These are phyloP conservation scores for Oophaga sylvatica DNA, from an alignment of 2,797 vertebrate species.

Conservation along the genomic window DNA sequence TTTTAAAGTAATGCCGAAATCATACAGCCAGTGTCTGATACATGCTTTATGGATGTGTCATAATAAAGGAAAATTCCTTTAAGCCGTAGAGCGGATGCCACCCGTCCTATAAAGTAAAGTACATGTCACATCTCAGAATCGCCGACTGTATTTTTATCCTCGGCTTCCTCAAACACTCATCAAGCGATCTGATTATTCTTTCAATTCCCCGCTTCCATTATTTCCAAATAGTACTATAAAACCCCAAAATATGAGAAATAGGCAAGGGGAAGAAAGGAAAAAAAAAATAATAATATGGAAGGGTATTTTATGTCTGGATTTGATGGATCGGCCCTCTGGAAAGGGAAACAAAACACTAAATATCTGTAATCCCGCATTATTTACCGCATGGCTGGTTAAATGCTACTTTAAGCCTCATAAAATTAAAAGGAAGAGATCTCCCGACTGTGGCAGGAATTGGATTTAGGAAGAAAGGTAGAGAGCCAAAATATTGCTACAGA, in stretches of 20 bases:
- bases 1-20: too few species aligned
- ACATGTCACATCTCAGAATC: conserved; percentile 12
- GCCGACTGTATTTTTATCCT: conserved; percentile 25
- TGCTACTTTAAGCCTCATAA: conserved; percentile 97
- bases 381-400: conserved; percentile 98
- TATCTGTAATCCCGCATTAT: conserved; percentile 97
- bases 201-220: conserved; percentile 71
- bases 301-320: conserved; percentile 72
- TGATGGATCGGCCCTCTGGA: conserved; percentile 90
- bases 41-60: too few species aligned
- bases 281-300: conserved; percentile 43
- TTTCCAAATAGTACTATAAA: conserved; percentile 70
- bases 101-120: background rate
- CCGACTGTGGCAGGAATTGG: conserved; percentile 88
- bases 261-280: conserved; percentile 30
- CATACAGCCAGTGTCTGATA: too few species aligned
- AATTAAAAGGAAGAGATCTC: conserved; percentile 93
- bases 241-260: conserved; percentile 73
- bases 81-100: background rate
- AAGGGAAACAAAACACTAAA: conserved; percentile 98
- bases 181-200: conserved; percentile 66
- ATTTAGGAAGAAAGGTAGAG: conserved; percentile 87
- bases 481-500: conserved; percentile 97
- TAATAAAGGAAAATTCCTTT: background rate
- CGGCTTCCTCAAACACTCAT: conserved; percentile 63